phyloP scores from a whole-genome alignment of 2,797 vertebrate genomes.

The Lutjanus argentimaculatus region DNA sequence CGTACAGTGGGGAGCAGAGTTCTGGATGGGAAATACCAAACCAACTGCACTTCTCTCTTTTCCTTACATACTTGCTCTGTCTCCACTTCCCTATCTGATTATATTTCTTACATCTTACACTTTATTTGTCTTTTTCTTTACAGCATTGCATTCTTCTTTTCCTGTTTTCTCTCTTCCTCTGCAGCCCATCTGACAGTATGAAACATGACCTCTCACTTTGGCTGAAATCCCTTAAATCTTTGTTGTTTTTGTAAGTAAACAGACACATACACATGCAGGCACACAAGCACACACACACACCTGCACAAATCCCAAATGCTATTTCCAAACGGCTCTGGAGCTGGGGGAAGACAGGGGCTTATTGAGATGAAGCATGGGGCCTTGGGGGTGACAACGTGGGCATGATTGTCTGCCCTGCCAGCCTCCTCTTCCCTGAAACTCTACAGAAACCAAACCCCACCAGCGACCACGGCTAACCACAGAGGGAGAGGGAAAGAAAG shows the following conservation, averaged over 20 bases:
- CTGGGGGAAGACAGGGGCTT: slow-evolving; percentile 75
- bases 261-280: slow-evolving; percentile 14
- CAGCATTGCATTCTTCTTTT: slow-evolving; percentile 21
- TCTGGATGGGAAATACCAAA: slow-evolving; percentile 8
- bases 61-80: background rate
- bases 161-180: slow-evolving; percentile 21
- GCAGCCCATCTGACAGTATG: slow-evolving; percentile 66
- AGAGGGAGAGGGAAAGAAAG: slow-evolving; percentile 53
- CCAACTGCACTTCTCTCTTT: slow-evolving; percentile 9
- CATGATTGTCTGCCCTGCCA: slow-evolving; percentile 77
- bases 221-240: slow-evolving; percentile 66
- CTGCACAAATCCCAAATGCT: slow-evolving; percentile 61
- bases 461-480: slow-evolving; percentile 57
- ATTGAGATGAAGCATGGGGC: slow-evolving; percentile 81
- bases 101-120: background rate
- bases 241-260: slow-evolving; percentile 51
- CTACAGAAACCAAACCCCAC: slow-evolving; percentile 58
- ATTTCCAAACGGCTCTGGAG: slow-evolving; percentile 61
- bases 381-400: slow-evolving; percentile 77
- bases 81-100: slow-evolving; percentile 29
- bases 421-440: slow-evolving; percentile 60
- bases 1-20: background rate
- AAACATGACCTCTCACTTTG: slow-evolving; percentile 73
- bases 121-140: slow-evolving; percentile 27
- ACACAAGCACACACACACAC: slow-evolving; percentile 21